phyloP scores from a whole-genome alignment of 2,888 invertebrate species.

The Philopedon plagiatum region DNA sequence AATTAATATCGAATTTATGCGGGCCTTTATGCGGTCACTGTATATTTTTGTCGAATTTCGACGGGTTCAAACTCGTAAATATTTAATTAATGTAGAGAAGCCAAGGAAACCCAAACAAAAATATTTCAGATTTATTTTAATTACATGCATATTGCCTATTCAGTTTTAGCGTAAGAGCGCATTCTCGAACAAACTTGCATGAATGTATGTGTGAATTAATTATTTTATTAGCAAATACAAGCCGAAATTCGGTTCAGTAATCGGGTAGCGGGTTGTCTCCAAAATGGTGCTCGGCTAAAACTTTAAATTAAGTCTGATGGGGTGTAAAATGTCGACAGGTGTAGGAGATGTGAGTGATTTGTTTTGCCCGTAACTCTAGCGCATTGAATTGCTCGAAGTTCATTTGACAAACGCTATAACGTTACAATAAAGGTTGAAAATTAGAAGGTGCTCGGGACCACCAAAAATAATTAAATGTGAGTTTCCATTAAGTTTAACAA shows the following conservation, averaged over 20 bases:
- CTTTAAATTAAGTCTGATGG: constrained; percentile 44
- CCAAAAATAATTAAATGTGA: not conserved
- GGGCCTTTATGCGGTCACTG: no score
- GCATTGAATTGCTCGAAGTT: constrained; percentile 37
- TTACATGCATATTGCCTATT: no score
- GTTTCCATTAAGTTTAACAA: not conserved
- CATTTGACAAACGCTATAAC: constrained; percentile 22
- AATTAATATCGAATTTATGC: no score
- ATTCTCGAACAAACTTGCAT: not conserved
- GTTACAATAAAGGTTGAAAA: constrained; percentile 31
- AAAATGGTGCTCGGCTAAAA: constrained; percentile 30
- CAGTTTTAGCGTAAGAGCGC: no score
- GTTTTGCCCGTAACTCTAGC: constrained; percentile 27
- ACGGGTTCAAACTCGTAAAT: no score
- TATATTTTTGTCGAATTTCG: no score
- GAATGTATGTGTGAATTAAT: constrained; percentile 13
- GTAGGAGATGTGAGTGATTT: constrained; percentile 34
- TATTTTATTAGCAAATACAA: constrained; percentile 36
- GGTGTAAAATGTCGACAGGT: constrained; percentile 45
- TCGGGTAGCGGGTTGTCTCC: constrained; percentile 26
- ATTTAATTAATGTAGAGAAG: no score
- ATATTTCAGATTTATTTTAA: no score
- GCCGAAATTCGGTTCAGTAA: constrained; percentile 27
- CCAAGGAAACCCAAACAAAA: no score
- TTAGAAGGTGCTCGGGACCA: constrained; percentile 11